Evolutionary conservation across 2,888 invertebrate species (phyloP).

Genomic region (Lasioglossum zephyrum): DNA sequence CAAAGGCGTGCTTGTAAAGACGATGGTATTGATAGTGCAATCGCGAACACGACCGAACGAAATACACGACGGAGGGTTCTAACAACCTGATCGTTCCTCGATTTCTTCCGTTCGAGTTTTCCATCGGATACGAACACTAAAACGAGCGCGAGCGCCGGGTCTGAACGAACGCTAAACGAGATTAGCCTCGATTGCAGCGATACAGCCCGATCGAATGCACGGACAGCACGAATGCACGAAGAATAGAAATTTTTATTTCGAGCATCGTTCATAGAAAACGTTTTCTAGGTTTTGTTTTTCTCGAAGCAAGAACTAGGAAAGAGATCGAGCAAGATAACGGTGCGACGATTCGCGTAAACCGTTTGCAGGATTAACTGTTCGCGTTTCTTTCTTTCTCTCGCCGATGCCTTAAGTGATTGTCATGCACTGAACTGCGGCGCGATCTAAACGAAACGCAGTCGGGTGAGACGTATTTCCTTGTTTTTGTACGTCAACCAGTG

Average conservation of each 20-base stretch:
- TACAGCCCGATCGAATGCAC: constrained; percentile 36
- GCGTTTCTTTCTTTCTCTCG: background rate
- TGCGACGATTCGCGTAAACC: background rate
- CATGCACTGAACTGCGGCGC: background rate
- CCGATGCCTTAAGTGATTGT: constrained; percentile 24
- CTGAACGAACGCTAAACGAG: constrained; percentile 35
- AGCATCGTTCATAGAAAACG: background rate
- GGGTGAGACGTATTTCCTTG: constrained; percentile 22
- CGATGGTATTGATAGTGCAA: background rate
- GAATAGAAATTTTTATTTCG: constrained; percentile 34
- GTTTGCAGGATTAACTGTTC: background rate
- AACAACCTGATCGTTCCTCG: background rate
- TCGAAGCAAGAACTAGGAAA: background rate
- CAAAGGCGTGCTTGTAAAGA: background rate
- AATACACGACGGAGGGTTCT: background rate
- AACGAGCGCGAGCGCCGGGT: constrained; percentile 6
- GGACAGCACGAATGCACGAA: background rate
- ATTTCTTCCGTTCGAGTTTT: background rate
- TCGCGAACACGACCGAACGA: background rate
- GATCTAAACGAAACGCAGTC: constrained; percentile 6
- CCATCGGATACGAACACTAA: background rate
- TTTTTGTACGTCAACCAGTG: background rate
- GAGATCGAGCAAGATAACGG: background rate
- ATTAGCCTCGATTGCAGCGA: constrained; percentile 55
- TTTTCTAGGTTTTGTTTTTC: background rate